A percentile compares a stretch with the other conserved stretches of the same genome.
Conservation (phyloP, 2,113 vertebrate species). For the Marmota flaviventris region DNA sequence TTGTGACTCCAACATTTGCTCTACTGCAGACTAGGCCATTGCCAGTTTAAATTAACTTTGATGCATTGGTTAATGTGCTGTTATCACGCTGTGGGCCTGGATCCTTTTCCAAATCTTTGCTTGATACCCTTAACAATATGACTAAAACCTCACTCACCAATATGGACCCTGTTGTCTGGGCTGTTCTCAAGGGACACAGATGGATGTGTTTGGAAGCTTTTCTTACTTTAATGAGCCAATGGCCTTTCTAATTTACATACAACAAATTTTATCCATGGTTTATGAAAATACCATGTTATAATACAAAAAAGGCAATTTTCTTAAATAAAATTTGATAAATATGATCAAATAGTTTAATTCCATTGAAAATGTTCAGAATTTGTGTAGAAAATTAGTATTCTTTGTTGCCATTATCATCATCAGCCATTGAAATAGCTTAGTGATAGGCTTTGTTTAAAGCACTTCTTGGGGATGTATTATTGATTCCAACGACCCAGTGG, state of each 20-base stretch:
- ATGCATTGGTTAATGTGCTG: neutral
- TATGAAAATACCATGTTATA: neutral
- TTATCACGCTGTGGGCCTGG: neutral
- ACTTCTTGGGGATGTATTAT: neutral
- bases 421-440: neutral
- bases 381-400: neutral
- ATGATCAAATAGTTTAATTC: neutral
- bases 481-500: neutral
- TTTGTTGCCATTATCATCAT: neutral
- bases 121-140: neutral
- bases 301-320: neutral
- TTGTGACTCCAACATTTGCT: neutral
- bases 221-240: neutral
- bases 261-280: neutral
- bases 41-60: neutral
- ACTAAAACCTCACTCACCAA: rapidly evolving
- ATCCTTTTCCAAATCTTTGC: neutral
- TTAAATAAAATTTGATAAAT: neutral
- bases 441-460: neutral
- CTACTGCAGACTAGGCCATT: neutral
- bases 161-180: rapidly evolving
- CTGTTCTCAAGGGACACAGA: neutral
- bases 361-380: neutral
- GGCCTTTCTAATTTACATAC: neutral
- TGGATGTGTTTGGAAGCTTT: neutral